These are phyloP conservation scores for Nematolebias whitei DNA, from an alignment of 2,113 vertebrate genomes.

Conservation along the genomic window DNA sequence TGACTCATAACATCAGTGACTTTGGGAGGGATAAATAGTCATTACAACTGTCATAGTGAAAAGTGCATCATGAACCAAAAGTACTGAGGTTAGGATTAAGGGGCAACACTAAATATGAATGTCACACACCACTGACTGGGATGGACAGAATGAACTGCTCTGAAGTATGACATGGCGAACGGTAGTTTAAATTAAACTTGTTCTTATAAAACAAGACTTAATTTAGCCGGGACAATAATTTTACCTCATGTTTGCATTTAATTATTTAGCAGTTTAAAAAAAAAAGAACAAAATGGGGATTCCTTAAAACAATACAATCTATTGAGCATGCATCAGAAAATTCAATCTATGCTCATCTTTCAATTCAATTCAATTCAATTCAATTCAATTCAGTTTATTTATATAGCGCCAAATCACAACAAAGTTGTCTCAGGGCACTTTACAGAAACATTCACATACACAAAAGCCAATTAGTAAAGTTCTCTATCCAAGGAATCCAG, in stretches of 20 bases:
- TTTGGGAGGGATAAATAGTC: constrained; percentile 58
- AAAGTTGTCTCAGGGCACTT: too few relatives aligned
- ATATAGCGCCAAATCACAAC: too few relatives aligned
- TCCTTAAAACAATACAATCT: too few relatives aligned
- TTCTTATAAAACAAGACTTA: not conserved
- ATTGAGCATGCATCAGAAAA: too few relatives aligned
- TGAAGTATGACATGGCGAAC: constrained; percentile 13
- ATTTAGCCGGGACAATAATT: not conserved
- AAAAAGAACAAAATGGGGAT: not conserved
- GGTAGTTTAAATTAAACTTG: not conserved
- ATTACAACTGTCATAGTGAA: constrained; percentile 34
- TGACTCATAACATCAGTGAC: constrained; percentile 61
- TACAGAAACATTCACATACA: too few relatives aligned
- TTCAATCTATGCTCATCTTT: too few relatives aligned
- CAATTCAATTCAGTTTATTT: too few relatives aligned
- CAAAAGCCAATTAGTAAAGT: too few relatives aligned
- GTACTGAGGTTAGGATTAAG: constrained; percentile 4
- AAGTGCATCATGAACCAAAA: constrained; percentile 41
- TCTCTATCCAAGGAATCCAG: too few relatives aligned
- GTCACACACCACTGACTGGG: constrained; percentile 12
- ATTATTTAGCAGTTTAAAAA: not conserved
- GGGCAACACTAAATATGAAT: constrained; percentile 11
- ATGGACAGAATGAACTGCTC: constrained; percentile 18
- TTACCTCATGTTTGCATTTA: constrained; percentile 2
- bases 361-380: too few relatives aligned